Percentiles rank a stretch among this genome's conserved stretches.
Evolutionary conservation across 1,140 invertebrate genomes (phyloP).

Genomic region (Drosophila simulans): DNA sequence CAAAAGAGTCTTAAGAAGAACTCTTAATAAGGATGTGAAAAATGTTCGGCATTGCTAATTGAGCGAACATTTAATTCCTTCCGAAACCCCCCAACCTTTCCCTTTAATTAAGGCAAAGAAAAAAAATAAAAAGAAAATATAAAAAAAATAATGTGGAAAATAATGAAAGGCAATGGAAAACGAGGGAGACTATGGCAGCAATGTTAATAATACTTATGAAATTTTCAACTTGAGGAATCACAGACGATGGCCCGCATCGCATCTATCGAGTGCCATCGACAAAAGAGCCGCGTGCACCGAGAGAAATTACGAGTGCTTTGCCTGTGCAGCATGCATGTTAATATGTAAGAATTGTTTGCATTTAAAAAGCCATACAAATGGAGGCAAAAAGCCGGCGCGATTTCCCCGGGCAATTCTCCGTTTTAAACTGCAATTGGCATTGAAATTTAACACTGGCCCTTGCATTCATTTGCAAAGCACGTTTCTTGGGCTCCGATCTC

Average conservation of each 20-base stretch:
- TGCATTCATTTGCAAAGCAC: constrained; percentile 57
- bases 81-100: constrained; percentile 16
- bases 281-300: constrained; percentile 38
- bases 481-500: constrained; percentile 35
- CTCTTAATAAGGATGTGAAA: constrained; percentile 80
- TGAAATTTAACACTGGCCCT: constrained; percentile 71
- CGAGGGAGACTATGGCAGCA: constrained; percentile 8
- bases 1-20: constrained; percentile 34
- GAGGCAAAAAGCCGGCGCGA: constrained; percentile 7
- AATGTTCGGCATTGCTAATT: constrained; percentile 75
- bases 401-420: constrained; percentile 1
- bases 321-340: neutral
- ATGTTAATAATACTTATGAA: constrained; percentile 32
- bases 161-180: neutral
- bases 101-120: constrained; percentile 41
- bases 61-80: constrained; percentile 63
- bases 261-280: constrained; percentile 48
- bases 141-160: neutral
- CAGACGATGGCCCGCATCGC: constrained; percentile 58
- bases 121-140: neutral
- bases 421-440: constrained; percentile 64
- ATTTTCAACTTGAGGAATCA: constrained; percentile 61
- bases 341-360: constrained; percentile 13
- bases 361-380: constrained; percentile 39
- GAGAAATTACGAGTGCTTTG: neutral